Base-by-base conservation (phyloP, 2,797 vertebrate species). In the Brachyrhaphis roseni region DNA sequence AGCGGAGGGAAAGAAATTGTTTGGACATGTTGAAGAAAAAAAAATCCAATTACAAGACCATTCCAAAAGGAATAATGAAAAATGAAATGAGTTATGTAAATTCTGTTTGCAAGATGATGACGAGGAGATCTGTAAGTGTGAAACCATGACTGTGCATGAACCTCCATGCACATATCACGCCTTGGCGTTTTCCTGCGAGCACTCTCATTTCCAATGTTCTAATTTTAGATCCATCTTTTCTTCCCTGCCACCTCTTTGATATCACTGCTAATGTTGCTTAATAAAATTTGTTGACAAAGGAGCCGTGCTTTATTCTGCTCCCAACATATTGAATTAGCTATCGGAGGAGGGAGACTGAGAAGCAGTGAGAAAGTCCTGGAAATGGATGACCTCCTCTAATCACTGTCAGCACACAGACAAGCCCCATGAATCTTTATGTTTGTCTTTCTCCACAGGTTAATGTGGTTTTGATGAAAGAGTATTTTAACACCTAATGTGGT, bases 391-490 rank as follows among this genome's bases (percentile, higher is more conserved):
- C 88, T 91, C 82, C 74, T 57, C 43, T 72, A 89, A 83, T 91
- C 91, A 89, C 88, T 87, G 91, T 89, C 90, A 83, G 83, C 82
- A 85, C 82, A 81, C 59, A n/a, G 78, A 87, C 79, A 84, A 82
- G 72, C 74, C 76, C 90, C 82, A 89, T 92, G 88, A 93, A 94
- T 94, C 91, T 94, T 91, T 87, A 89, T 89, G 86, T 90, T 87
- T 89, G 89, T 85, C 86, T 87, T 84, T 90, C 89, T 88, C 80
- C 88, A 72, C 85, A 86, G 91, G 92, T 92, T 93, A 91, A 93
- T 93, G 89, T 90, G 91, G 75, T 90, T 92, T 92, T 92, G 88
- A 93, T 92, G 90, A 92, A 93, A 92, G 86, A 88, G 82, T 89
- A 87, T 88, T 89, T 93, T 91, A 91, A 91, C 91, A 92, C 85